These are phyloP conservation scores for Tokudaia muenninki DNA, from an alignment of 2,797 vertebrate genomes.

Conservation along the genomic window DNA sequence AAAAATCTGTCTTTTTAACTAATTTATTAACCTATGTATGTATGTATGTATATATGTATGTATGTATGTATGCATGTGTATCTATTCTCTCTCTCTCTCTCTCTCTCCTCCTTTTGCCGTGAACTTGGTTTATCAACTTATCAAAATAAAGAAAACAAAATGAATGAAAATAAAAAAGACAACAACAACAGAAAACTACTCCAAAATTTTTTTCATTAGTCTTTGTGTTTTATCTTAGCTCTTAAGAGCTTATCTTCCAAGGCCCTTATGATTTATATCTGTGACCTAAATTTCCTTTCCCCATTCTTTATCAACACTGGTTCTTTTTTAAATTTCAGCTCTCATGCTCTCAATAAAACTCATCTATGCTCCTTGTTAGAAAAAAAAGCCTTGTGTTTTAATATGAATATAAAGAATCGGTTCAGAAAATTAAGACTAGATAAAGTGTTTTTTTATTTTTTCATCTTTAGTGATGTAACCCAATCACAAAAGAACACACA, in stretches of 20 bases:
- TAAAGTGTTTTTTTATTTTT: not conserved
- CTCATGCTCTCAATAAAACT: not conserved
- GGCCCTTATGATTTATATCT: not conserved
- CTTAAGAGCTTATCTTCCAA: not conserved
- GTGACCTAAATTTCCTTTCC: no score
- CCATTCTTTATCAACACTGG: not conserved
- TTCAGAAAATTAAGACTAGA: not conserved
- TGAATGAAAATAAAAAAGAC: not conserved
- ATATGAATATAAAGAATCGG: not conserved
- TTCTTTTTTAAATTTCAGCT: not conserved
- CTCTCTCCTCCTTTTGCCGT: not conserved
- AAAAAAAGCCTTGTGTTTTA: not conserved
- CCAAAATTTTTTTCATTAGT: no score
- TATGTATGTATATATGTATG: no score
- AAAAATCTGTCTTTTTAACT: not conserved
- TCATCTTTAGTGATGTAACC: no score
- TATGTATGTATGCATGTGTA: no score
- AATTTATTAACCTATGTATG: no score
- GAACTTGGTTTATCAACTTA: not conserved
- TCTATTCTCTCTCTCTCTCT: no score
- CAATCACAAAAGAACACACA: no score
- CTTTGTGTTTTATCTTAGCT: not conserved
- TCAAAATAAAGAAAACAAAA: not conserved
- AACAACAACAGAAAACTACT: not conserved
- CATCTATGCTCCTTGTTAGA: not conserved